Conservation (phyloP, 2,888 invertebrate genomes). For the Spilarctia lutea region DNA sequence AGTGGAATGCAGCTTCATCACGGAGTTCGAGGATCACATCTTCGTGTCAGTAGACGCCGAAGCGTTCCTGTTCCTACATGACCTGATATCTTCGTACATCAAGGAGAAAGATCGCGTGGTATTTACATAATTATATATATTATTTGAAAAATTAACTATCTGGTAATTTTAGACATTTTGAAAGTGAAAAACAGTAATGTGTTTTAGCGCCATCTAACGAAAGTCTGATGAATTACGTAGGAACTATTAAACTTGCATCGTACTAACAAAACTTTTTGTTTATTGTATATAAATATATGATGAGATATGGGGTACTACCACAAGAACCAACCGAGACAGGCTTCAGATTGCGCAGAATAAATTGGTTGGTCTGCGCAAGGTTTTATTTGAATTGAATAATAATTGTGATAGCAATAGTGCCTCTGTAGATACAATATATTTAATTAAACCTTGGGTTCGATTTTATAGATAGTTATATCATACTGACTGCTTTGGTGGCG, state of each 20-base stretch:
- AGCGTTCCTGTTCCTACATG: slow-evolving; percentile 99
- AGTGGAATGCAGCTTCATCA: slow-evolving; percentile 98
- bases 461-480: too few species aligned
- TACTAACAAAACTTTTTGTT: not conserved
- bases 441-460: not conserved
- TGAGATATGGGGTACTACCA: not conserved
- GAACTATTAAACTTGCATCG: not conserved
- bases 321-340: too few species aligned
- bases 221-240: not conserved
- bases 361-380: too few species aligned
- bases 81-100: slow-evolving; percentile 97
- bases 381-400: too few species aligned
- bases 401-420: not conserved
- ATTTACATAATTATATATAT: slow-evolving; percentile 48
- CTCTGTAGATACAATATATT: not conserved
- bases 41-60: slow-evolving; percentile 99
- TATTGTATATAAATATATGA: not conserved
- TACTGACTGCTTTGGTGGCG: too few species aligned
- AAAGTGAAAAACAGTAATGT: not conserved
- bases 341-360: too few species aligned
- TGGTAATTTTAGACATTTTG: not conserved
- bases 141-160: not conserved
- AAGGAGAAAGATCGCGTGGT: slow-evolving; percentile 96
- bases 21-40: slow-evolving; percentile 99
- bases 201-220: not conserved